Evolutionary conservation across 2,797 vertebrate genomes (phyloP), one percentile per base, ranked within the genome.

Genomic region (Manis javanica): DNA sequence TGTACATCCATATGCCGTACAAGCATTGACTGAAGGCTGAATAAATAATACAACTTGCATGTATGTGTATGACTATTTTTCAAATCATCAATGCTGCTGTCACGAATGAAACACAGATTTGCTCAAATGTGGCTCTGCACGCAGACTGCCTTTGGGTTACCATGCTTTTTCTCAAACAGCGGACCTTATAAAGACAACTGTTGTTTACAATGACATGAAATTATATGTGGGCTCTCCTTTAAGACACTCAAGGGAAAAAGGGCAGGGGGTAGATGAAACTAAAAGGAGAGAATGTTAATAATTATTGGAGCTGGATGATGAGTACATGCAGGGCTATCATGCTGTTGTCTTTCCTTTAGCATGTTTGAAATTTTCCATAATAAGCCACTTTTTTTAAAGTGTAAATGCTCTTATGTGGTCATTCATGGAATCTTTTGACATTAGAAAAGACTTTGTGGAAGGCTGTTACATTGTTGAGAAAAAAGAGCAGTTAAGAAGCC

Each of bases 1-100:
- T 96, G 96, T 95, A 96, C 66, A 84, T 91, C 96, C 96, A 97
- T 57, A 81, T 94, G 96, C 96, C 89, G 61, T 90, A 98, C 97
- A 97, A 97, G 96, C 84, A 72, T 68, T 31, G 0, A 72, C 91
- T 0, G 46, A 94, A 90, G 94, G 91, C 89, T 61, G 75, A 74
- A 88, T 95, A 95, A 95, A 97, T 93, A 96, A 91, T 97, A 98
- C 97, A 96, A 97, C 75, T 75, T 75, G 91, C 96, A 93, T 9
- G 1, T 90, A 37, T 87, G 95, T 90, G 95, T 96, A 93, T 90
- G 94, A 96, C 97, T 96, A n/a, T 97, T 97, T 97, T 97, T 97
- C 97, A 98, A 97, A 90, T 97, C 97, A 95, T 97, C 96, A 7
- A 66, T 66, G 66, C 89, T 93, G 95, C 96, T 85, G 75, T 96